phyloP scores from a whole-genome alignment of 2,113 vertebrate species.

The Cyprinodon tularosa region DNA sequence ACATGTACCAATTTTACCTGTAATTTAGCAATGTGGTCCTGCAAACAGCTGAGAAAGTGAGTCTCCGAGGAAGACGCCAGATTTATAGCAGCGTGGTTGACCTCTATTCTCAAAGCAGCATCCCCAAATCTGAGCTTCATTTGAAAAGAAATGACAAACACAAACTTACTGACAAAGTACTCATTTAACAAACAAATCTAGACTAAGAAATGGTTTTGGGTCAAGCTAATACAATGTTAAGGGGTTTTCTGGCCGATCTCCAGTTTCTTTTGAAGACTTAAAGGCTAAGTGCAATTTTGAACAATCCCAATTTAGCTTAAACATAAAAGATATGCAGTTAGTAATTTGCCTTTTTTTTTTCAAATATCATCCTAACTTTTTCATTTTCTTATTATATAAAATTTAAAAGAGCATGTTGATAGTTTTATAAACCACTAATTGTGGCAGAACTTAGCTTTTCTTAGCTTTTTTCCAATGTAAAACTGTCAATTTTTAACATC shows the following conservation, averaged over 20 bases:
- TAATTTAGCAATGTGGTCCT: constrained; percentile 87
- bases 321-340: background rate
- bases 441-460: background rate
- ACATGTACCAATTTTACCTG: constrained; percentile 81
- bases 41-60: constrained; percentile 83
- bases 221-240: background rate
- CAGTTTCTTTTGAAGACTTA: background rate
- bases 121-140: constrained; percentile 87
- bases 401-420: background rate
- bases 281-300: background rate
- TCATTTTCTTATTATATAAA: background rate
- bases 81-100: constrained; percentile 82
- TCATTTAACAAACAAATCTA: background rate
- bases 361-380: background rate
- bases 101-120: constrained; percentile 85
- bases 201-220: no score
- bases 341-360: background rate
- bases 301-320: background rate
- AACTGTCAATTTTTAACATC: background rate
- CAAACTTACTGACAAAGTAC: background rate
- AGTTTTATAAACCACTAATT: background rate
- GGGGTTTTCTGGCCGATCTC: background rate
- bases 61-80: constrained; percentile 78
- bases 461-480: background rate
- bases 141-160: constrained; percentile 37